Evolutionary conservation across 2,888 invertebrate genomes (phyloP), one percentile per base, ranked within the genome.

Genomic region (Phasia obesa): DNA sequence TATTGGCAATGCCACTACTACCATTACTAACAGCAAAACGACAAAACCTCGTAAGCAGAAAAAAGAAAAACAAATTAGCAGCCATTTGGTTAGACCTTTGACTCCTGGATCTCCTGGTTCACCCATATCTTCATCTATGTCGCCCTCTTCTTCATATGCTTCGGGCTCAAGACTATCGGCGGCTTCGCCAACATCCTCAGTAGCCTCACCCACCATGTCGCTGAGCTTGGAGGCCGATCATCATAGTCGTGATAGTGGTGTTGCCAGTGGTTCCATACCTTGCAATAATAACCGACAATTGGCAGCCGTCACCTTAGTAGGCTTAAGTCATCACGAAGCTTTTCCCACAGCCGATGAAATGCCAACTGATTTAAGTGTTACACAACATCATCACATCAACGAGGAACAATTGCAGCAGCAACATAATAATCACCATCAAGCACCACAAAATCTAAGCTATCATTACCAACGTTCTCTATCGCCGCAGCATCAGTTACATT

Each of bases 371-470:
- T 78, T 89, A 59, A 89, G 88, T 81, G 87, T 90, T 71, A 87
- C 86, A 4, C 87, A 86, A 73, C 69, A 73, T 31, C 69, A 82
- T 53, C 69, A 77, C 51, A 77, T 44, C 9, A 53, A 83, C 15
- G 59, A 65, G n/a, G 47, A 60, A n/a, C n/a, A 65, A 19, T 11
- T 31, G 15, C 84, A 73, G 31, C 80, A 84, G 13, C 84, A 57
- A 85, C 87, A 82, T 91, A 91, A 86, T 89, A 92, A 78, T 92
- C 93, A n/a, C 35, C 81, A 81, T 17, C 76, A 73, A 44, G 67
- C 35, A 42, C 19, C 49, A 51, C 51, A 55, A n/a, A 73, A 71
- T 44, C n/a, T 78, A 2, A 64, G 19, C 69, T 84, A 60, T 82
- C 81, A 75, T 65, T 82, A 82, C 70, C 81, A 81, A 65, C 78